Percentiles rank a stretch among this genome's conserved stretches.
phyloP scores from a whole-genome alignment of 2,888 invertebrate species.

The Dryobota labecula region DNA sequence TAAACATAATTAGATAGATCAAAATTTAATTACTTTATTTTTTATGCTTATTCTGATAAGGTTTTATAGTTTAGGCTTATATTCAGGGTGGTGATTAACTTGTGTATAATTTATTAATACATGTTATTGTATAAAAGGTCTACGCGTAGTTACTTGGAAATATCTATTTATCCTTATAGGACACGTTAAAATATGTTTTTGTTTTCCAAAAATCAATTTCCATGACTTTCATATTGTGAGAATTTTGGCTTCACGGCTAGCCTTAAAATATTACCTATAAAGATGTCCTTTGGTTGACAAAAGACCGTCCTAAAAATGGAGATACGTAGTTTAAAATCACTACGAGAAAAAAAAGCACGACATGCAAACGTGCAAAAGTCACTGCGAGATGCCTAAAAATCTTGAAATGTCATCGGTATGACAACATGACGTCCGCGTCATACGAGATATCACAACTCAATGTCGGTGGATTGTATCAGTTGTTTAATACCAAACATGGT shows the following conservation, averaged over 20 bases:
- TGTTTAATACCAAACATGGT: conserved; percentile 16
- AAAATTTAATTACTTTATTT: conserved; percentile 45
- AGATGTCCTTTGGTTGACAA: not conserved
- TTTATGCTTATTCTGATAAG: conserved; percentile 35
- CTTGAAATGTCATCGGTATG: not conserved
- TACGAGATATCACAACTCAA: conserved; percentile 3
- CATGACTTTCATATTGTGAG: not conserved
- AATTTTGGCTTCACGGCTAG: not conserved
- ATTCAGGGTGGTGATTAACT: conserved; percentile 53
- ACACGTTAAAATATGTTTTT: not conserved
- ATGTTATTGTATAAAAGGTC: not conserved
- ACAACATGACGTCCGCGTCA: conserved; percentile 4
- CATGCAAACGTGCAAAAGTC: too few relatives aligned
- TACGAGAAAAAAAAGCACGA: too few relatives aligned
- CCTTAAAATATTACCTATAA: not conserved
- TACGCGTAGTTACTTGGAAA: not conserved
- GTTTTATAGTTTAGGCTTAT: conserved; percentile 20
- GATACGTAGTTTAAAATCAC: not conserved
- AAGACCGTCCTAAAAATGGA: not conserved
- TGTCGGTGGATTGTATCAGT: conserved; percentile 17
- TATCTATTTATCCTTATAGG: too few relatives aligned
- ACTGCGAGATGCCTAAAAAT: not conserved
- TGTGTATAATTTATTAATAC: not conserved
- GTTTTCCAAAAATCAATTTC: not conserved
- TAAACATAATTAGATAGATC: conserved; percentile 59